Evolutionary conservation across 1,140 invertebrate species (phyloP).

Genomic region (Lasioglossum baleicum): DNA sequence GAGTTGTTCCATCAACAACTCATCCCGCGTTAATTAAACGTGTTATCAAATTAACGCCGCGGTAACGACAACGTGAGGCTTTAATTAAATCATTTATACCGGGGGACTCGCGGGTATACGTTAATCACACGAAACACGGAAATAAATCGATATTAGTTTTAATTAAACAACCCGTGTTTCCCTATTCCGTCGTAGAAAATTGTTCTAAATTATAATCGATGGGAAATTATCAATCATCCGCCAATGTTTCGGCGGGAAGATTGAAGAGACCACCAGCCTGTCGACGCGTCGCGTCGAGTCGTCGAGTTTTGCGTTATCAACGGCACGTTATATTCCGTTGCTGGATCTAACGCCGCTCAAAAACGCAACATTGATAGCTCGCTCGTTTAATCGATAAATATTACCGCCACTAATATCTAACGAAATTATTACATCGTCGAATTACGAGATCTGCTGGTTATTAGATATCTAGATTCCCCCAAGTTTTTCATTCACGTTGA

Average conservation of each 20-base stretch:
- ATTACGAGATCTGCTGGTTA: background rate
- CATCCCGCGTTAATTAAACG: constrained; percentile 59
- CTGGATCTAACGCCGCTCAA: background rate
- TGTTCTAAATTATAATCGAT: constrained; percentile 40
- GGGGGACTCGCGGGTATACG: constrained; percentile 36
- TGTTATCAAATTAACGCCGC: constrained; percentile 58
- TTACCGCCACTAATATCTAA: background rate
- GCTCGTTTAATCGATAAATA: background rate
- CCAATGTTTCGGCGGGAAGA: background rate
- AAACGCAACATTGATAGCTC: background rate
- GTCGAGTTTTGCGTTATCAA: background rate
- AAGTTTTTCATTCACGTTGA: too few species aligned
- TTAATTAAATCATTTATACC: constrained; percentile 65
- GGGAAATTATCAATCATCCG: constrained; percentile 41
- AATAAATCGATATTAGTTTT: constrained; percentile 61
- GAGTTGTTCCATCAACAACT: constrained; percentile 40
- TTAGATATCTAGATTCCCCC: too few species aligned
- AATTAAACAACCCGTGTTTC: constrained; percentile 49
- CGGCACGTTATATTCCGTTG: background rate
- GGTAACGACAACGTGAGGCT: constrained; percentile 52
- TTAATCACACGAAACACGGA: constrained; percentile 53
- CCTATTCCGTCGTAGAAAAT: constrained; percentile 32
- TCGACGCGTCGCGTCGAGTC: background rate
- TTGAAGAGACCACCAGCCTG: background rate
- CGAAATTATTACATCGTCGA: background rate